Conservation (phyloP, 2,888 invertebrate genomes). For the Drosophila demipolita region DNA sequence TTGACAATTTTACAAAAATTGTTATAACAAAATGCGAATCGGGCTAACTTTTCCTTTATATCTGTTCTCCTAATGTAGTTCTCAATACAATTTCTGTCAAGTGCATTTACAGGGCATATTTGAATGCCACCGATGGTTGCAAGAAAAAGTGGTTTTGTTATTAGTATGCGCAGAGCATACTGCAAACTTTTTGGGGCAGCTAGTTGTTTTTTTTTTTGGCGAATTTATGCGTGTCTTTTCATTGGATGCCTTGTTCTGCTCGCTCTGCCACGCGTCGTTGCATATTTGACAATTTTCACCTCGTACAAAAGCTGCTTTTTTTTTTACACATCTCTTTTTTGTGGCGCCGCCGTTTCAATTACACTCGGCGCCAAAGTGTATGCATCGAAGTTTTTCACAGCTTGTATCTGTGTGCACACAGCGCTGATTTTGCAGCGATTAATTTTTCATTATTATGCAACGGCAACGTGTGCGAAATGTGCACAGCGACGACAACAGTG, state of each 20-base stretch:
- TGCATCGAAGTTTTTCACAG: constrained; percentile 39
- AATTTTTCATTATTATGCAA: constrained; percentile 64
- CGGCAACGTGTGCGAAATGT: constrained; percentile 34
- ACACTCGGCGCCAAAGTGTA: constrained; percentile 63
- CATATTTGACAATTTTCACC: constrained; percentile 35
- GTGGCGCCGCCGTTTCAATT: constrained; percentile 64
- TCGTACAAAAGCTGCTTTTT: constrained; percentile 4
- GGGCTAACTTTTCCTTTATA: neutral
- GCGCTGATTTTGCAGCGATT: constrained; percentile 51
- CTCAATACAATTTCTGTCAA: neutral
- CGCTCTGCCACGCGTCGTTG: neutral
- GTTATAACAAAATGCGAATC: neutral
- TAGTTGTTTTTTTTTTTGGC: constrained; percentile 42
- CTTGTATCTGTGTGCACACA: constrained; percentile 5
- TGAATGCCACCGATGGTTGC: neutral
- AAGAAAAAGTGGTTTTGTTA: constrained; percentile 27
- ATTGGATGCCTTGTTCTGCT: constrained; percentile 22
- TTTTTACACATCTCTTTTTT: neutral
- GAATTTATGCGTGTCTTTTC: constrained; percentile 71
- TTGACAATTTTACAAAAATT: neutral
- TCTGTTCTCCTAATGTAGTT: neutral
- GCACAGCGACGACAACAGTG: constrained; percentile 10
- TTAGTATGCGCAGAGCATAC: constrained; percentile 60
- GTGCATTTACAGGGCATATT: constrained; percentile 18
- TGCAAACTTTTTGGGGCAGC: constrained; percentile 43